phyloP scores from a whole-genome alignment of 2,113 vertebrate species.

The Ceyx melanurus region DNA sequence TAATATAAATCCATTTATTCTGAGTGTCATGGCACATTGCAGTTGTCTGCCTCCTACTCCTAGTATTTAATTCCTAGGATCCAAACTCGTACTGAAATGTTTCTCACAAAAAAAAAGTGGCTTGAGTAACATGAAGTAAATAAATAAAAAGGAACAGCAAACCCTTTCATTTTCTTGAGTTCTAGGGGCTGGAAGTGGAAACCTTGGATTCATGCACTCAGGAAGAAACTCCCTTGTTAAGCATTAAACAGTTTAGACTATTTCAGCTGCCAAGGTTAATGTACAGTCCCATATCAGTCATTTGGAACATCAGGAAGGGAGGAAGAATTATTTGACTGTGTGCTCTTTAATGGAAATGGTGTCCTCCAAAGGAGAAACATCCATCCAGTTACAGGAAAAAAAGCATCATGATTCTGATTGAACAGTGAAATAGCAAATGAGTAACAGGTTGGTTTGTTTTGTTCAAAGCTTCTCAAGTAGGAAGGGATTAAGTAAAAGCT shows the following conservation, averaged over 20 bases:
- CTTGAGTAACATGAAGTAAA: background rate
- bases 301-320: background rate
- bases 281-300: background rate
- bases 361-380: background rate
- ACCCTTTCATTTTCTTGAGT: background rate
- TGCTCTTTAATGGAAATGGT: background rate
- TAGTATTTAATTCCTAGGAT: background rate
- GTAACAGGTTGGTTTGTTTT: background rate
- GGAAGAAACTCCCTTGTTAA: background rate
- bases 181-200: rapidly evolving
- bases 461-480: background rate
- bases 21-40: background rate
- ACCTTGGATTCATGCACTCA: background rate
- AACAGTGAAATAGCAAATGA: background rate
- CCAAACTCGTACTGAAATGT: background rate
- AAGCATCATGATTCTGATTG: background rate
- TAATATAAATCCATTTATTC: background rate
- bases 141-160: background rate
- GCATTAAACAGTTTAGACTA: background rate
- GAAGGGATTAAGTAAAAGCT: background rate
- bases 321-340: background rate
- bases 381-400: background rate
- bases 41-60: background rate
- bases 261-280: background rate
- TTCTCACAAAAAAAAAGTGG: background rate